Conservation (phyloP, 2,888 invertebrate genomes). For the Pycnomerus fuliginosus region DNA sequence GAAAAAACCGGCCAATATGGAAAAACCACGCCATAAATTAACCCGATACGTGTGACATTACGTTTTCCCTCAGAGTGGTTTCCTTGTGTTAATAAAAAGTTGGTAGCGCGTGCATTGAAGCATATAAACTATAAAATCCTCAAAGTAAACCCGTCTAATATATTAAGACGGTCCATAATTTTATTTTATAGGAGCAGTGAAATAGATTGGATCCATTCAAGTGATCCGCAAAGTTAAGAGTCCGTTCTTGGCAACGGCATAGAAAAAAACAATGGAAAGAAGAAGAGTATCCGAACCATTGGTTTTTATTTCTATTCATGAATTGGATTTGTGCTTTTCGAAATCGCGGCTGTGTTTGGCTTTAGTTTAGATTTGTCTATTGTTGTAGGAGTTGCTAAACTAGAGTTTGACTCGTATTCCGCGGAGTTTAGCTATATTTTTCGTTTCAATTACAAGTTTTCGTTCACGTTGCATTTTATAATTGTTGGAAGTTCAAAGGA, state of each 20-base stretch:
- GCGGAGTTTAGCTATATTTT: constrained; percentile 31
- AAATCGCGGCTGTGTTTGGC: constrained; percentile 34
- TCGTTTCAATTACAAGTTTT: constrained; percentile 28
- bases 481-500: constrained; percentile 26
- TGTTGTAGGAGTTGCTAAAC: constrained; percentile 24
- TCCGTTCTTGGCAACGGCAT: constrained; percentile 38
- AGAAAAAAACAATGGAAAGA: constrained; percentile 43
- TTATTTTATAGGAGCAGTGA: constrained; percentile 46
- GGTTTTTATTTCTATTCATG: constrained; percentile 51
- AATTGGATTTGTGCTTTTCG: constrained; percentile 48
- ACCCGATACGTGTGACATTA: too few species aligned
- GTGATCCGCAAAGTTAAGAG: constrained; percentile 47
- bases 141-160: constrained; percentile 46
- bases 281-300: constrained; percentile 48
- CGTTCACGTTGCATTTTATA: constrained; percentile 25
- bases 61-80: too few species aligned
- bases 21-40: too few species aligned
- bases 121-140: constrained; percentile 39
- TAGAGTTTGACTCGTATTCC: constrained; percentile 24
- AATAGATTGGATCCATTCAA: constrained; percentile 49
- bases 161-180: constrained; percentile 49
- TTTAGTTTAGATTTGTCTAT: constrained; percentile 27
- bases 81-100: too few species aligned
- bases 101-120: constrained; percentile 6
- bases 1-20: too few species aligned